Conservation (phyloP, 2,888 invertebrate species). For the Aphrophora alni region DNA sequence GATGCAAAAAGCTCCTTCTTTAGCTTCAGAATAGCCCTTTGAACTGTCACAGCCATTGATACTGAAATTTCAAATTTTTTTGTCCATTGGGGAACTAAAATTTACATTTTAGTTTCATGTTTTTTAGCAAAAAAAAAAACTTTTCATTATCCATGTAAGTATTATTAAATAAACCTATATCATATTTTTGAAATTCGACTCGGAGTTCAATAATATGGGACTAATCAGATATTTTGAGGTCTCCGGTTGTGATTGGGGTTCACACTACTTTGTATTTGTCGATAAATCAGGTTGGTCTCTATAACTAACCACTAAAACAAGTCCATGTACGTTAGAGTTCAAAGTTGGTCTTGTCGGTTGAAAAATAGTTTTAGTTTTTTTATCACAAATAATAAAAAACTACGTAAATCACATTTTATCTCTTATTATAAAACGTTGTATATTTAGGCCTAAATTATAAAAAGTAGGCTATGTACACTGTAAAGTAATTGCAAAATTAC, state of each 20-base stretch:
- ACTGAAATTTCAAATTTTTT: not conserved
- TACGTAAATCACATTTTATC: not conserved
- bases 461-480: not conserved
- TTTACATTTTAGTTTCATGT: not conserved
- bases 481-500: not conserved
- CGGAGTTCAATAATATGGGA: not conserved
- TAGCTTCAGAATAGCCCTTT: not conserved
- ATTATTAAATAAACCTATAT: too few relatives aligned
- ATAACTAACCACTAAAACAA: not conserved
- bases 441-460: too few relatives aligned
- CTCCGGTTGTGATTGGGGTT: not conserved
- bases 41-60: too few relatives aligned
- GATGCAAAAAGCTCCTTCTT: not conserved
- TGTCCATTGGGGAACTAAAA: not conserved
- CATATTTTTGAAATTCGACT: not conserved
- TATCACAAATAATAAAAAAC: too few relatives aligned
- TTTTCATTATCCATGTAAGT: not conserved
- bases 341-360: not conserved
- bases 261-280: not conserved
- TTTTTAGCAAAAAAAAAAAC: not conserved
- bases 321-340: not conserved
- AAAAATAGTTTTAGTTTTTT: too few relatives aligned
- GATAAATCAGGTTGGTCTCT: not conserved
- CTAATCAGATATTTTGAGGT: too few relatives aligned
- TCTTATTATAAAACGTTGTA: too few relatives aligned